Conservation (phyloP, 2,888 invertebrate species). For the Kryphioiulus occultus region DNA sequence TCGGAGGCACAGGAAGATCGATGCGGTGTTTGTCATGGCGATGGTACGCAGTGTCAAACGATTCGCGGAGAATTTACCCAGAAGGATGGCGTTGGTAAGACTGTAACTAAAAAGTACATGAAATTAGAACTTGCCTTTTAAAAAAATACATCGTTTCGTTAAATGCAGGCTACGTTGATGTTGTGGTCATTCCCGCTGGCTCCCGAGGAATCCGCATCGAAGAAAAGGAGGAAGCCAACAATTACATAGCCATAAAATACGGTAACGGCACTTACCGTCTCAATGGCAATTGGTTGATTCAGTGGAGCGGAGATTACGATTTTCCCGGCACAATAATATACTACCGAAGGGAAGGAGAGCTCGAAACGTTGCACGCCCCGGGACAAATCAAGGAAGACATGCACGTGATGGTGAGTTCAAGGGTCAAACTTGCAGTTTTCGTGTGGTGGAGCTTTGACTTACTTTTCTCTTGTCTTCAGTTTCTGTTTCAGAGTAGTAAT, state of each 20-base stretch:
- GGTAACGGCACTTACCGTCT: constrained; percentile 76
- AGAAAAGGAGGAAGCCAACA: constrained; percentile 78
- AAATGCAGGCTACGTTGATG: constrained; percentile 70
- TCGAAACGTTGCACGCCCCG: constrained; percentile 80
- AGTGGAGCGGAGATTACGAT: constrained; percentile 78
- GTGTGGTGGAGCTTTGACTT: too few species aligned
- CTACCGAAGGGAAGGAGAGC: constrained; percentile 79
- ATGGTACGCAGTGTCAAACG: constrained; percentile 80
- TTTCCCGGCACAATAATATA: constrained; percentile 80
- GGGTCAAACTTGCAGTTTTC: background rate
- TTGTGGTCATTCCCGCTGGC: constrained; percentile 74
- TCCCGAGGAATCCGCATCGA: constrained; percentile 80
- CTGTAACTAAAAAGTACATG: background rate
- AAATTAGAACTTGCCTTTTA: too few species aligned
- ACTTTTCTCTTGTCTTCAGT: constrained; percentile 63
- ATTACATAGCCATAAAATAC: constrained; percentile 80
- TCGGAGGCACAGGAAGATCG: constrained; percentile 80
- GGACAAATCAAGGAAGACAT: constrained; percentile 84
- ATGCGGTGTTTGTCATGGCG: constrained; percentile 86
- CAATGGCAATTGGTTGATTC: constrained; percentile 76
- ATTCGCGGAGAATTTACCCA: constrained; percentile 69
- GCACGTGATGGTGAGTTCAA: constrained; percentile 74
- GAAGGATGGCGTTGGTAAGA: constrained; percentile 64
- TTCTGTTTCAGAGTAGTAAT: constrained; percentile 75
- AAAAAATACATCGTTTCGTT: background rate